Percentiles rank a stretch among this genome's conserved stretches.
These are phyloP conservation scores for Merops nubicus DNA, from an alignment of 2,113 vertebrate genomes.

Conservation along the genomic window DNA sequence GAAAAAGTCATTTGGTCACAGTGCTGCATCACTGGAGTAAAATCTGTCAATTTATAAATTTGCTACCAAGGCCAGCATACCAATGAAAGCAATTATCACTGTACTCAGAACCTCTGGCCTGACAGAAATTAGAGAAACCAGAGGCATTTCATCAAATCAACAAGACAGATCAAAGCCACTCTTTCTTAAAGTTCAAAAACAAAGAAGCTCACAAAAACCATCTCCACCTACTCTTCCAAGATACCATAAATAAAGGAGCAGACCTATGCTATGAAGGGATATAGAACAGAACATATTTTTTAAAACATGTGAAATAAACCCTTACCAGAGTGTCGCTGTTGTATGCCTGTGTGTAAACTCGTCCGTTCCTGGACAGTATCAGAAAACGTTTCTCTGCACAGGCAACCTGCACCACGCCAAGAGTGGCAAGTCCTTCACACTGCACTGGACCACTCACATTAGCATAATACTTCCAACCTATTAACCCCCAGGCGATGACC, in stretches of 20 bases:
- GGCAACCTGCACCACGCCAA: constrained; percentile 91
- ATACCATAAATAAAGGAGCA: background rate
- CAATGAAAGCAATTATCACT: background rate
- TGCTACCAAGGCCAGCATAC: background rate
- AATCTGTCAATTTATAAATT: background rate
- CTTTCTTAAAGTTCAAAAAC: background rate
- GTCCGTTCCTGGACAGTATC: constrained; percentile 88
- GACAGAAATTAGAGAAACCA: background rate
- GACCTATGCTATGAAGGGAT: background rate
- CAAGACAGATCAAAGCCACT: background rate
- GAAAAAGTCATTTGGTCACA: background rate
- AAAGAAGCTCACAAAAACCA: background rate
- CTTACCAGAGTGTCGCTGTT: constrained; percentile 94
- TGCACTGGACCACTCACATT: constrained; percentile 93
- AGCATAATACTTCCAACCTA: constrained; percentile 96
- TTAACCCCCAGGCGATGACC: constrained; percentile 94
- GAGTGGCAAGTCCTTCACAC: constrained; percentile 90
- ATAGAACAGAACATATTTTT: background rate
- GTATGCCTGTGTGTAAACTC: constrained; percentile 93
- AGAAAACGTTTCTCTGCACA: constrained; percentile 96
- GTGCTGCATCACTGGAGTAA: background rate
- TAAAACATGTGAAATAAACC: background rate
- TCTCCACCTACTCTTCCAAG: background rate
- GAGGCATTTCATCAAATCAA: background rate
- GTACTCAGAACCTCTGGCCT: background rate